These are phyloP conservation scores for Hippolais icterina DNA, from an alignment of 2,113 vertebrate genomes.

Conservation along the genomic window DNA sequence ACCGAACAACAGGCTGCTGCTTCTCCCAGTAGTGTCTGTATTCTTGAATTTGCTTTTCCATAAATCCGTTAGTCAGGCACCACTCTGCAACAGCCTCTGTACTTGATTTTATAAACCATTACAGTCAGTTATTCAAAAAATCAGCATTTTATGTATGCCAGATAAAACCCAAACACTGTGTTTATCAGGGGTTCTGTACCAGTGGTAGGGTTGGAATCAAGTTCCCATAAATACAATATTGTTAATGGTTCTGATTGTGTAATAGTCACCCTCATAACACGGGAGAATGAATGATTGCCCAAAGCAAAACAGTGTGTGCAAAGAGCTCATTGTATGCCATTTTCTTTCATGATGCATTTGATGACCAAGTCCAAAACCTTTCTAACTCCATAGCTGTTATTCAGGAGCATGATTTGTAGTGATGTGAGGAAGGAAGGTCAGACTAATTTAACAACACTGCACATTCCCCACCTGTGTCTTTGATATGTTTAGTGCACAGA, in stretches of 20 bases:
- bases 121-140: background rate
- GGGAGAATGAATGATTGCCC: background rate
- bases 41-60: background rate
- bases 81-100: background rate
- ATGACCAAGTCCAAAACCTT: background rate
- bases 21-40: background rate
- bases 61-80: background rate
- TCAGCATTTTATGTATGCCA: background rate
- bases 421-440: background rate
- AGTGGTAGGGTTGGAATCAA: background rate
- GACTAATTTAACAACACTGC: background rate
- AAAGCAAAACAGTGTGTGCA: background rate
- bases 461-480: background rate
- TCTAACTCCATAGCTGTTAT: background rate
- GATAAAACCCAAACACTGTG: background rate
- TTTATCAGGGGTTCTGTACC: background rate
- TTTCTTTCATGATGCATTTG: background rate
- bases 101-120: background rate
- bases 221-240: background rate
- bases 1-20: background rate
- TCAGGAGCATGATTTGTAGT: background rate
- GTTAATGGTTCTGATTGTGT: background rate
- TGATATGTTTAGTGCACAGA: background rate
- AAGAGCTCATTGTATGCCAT: background rate
- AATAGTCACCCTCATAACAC: background rate